These are phyloP conservation scores for Leucozona laternaria DNA, from an alignment of 2,888 invertebrate species.

Conservation along the genomic window DNA sequence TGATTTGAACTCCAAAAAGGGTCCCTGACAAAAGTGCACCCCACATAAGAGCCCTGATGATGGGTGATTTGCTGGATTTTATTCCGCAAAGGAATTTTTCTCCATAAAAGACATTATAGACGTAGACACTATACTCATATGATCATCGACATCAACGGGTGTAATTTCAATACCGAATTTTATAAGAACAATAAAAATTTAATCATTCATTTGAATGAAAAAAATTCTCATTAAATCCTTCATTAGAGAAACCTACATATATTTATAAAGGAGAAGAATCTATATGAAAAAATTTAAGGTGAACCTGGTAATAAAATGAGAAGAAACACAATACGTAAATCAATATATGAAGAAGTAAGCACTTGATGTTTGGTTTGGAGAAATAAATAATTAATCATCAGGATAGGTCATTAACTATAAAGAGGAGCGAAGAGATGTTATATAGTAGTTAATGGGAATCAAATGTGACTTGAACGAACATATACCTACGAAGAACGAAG, in stretches of 20 bases:
- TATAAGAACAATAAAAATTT: conserved; percentile 51
- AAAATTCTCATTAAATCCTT: conserved; percentile 47
- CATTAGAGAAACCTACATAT: background rate
- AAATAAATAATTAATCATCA: conserved; percentile 9
- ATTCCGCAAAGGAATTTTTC: conserved; percentile 24
- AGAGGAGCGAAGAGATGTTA: background rate
- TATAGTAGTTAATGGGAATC: background rate
- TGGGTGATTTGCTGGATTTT: background rate
- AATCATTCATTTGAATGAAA: conserved; percentile 23
- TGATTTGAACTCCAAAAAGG: conserved; percentile 63
- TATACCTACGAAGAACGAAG: background rate
- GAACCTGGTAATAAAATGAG: conserved; percentile 2
- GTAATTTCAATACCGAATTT: conserved; percentile 16
- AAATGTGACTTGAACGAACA: conserved; percentile 16
- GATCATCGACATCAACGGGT: conserved; percentile 2
- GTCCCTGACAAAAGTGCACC: conserved; percentile 11
- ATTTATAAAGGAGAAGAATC: background rate
- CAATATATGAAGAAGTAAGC: conserved; percentile 3
- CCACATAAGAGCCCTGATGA: background rate
- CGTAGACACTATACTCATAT: background rate
- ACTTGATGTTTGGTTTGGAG: conserved; percentile 4
- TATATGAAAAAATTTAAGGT: conserved; percentile 19
- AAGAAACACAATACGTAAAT: background rate
- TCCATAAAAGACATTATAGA: conserved; percentile 1
- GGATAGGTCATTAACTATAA: conserved; percentile 8